phyloP scores from a whole-genome alignment of 2,797 vertebrate species.

The Danio tinwini region DNA sequence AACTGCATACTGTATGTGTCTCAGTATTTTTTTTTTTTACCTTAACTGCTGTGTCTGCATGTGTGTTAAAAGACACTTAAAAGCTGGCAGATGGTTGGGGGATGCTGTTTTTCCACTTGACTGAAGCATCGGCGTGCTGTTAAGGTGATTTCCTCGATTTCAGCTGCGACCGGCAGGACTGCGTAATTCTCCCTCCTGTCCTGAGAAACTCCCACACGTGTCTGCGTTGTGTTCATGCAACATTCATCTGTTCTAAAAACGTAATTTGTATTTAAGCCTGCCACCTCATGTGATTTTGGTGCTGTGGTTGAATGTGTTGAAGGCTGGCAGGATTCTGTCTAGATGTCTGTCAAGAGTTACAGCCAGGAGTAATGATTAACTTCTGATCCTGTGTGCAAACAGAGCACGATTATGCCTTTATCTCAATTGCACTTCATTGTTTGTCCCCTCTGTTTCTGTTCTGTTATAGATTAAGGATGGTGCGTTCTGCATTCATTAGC shows the following conservation, averaged over 20 bases:
- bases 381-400: conserved; percentile 19
- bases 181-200: conserved; percentile 38
- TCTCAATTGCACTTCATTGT: conserved; percentile 18
- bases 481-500: background rate
- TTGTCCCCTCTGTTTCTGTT: background rate
- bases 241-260: conserved; percentile 15
- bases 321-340: background rate
- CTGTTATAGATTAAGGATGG: background rate
- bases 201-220: conserved; percentile 20
- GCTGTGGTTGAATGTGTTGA: background rate
- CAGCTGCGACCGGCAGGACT: conserved; percentile 44
- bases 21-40: background rate
- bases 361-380: conserved; percentile 33
- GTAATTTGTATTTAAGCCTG: conserved; percentile 9
- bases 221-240: conserved; percentile 16
- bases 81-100: conserved; percentile 50
- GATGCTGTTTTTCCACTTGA: conserved; percentile 64
- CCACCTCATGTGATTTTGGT: conserved; percentile 8
- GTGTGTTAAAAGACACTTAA: conserved; percentile 51
- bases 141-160: conserved; percentile 59
- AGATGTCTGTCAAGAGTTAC: background rate
- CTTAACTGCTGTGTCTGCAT: background rate
- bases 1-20: background rate
- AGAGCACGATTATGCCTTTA: conserved; percentile 19
- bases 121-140: conserved; percentile 59